A percentile compares a stretch with the other conserved stretches of the same genome.
These are phyloP conservation scores for Myathropa florea DNA, from an alignment of 2,888 invertebrate genomes.

Conservation along the genomic window DNA sequence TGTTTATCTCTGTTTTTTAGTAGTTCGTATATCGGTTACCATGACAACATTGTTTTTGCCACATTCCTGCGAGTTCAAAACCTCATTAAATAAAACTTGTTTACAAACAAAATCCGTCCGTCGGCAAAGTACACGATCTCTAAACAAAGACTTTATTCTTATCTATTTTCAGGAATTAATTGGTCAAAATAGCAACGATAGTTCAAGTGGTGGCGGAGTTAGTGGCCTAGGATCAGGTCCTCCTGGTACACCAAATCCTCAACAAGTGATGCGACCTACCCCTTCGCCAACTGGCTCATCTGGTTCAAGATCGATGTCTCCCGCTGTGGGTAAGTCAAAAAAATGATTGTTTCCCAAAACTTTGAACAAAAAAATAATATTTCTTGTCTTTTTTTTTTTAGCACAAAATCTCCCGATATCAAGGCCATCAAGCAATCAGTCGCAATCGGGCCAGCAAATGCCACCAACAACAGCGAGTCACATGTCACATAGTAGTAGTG, in stretches of 20 bases:
- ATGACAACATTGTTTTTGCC: background rate
- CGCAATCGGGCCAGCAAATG: conserved; percentile 83
- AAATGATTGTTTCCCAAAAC: background rate
- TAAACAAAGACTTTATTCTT: background rate
- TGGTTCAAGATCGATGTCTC: conserved; percentile 98
- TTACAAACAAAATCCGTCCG: background rate
- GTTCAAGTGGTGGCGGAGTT: conserved; percentile 86
- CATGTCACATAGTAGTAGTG: conserved; percentile 73
- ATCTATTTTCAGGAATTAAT: conserved; percentile 87
- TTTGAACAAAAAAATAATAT: background rate
- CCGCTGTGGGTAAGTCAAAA: conserved; percentile 93
- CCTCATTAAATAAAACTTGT: background rate
- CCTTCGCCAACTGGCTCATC: conserved; percentile 96
- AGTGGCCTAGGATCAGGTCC: conserved; percentile 86
- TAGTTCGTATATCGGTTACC: background rate
- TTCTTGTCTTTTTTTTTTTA: conserved; percentile 50
- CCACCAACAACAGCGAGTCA: conserved; percentile 77
- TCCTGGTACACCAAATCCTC: conserved; percentile 85
- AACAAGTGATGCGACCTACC: conserved; percentile 93
- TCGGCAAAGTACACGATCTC: background rate
- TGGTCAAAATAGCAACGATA: conserved; percentile 93
- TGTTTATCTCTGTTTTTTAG: no score
- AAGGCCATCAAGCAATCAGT: conserved; percentile 92
- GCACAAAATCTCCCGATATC: conserved; percentile 97
- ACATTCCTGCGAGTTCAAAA: no score